Base-by-base conservation (phyloP, 2,113 vertebrate genomes). In the Erinaceus europaeus region DNA sequence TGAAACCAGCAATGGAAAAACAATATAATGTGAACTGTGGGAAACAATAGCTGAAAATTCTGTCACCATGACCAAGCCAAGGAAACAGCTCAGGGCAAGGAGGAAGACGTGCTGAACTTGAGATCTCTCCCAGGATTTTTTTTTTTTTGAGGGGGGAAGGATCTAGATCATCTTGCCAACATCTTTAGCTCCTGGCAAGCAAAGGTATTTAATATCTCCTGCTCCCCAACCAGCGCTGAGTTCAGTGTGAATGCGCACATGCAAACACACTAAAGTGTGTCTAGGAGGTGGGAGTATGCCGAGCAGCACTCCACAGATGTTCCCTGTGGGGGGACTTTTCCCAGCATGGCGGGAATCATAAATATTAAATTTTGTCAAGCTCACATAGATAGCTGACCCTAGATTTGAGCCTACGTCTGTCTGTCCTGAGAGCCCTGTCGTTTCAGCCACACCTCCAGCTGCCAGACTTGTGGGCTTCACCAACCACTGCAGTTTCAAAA, bases 1-100 rank as follows among this genome's bases (percentile, higher is more conserved):
- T 92, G 86, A 97, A 97, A 95, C 95, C 94, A 96, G 96, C 89
- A 86, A 91, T 95, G 96, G 97, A 97, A 97, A 97, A 97, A 96
- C 94, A 96, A 96, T 96, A 96, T 97, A 96, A 97, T 95, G 86
- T 85, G 91, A 90, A 92, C 95, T 94, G 90, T 93, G 79, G 95
- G 84, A 94, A 90, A 81, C 77, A 91, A 69, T 95, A 95, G 88
- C 95, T 96, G 92, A 93, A 95, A 96, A 96, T 86, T 90, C 86
- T 96, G 91, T 95, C 93, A 94, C 84, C 65, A 62, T 85, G 82
- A 89, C 89, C 74, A 91, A 84, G 79, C 82, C 76, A 87, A 94
- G 83, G 85, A 57, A 55, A 69, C 17, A 50, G 53, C 84, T 89
- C 32, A 1, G 5, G 53, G 42, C 32, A 20, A 46, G 14, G 48